Evolutionary conservation across 2,797 vertebrate species (phyloP), one percentile per base, ranked within the genome.

Genomic region (Denticeps clupeoides): DNA sequence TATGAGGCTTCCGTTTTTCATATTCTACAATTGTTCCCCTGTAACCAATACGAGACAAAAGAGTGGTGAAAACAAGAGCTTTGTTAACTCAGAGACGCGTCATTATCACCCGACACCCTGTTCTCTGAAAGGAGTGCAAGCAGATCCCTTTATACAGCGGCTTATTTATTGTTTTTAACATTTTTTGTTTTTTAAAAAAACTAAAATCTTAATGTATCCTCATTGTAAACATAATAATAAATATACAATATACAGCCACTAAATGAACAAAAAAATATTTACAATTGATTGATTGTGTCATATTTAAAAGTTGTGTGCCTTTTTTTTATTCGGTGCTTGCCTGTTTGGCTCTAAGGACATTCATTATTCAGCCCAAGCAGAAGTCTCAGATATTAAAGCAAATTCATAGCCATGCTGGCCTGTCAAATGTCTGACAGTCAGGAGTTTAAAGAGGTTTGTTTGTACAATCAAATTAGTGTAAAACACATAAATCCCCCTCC

Each of bases 1-100:
- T 19, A 18, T 53, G 22, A 60, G 53, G 64, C 65, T 74, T 80
- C 77, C 65, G 56, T 70, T 65, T 72, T 65, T 68, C 65, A 52
- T 63, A 64, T 70, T 70, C 51, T 4, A 4, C 63, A 52, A 75
- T 78, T 80, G 75, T 81, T 67, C 63, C 52, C 9, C 44, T 74
- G 75, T 76, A 81, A 78, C 70, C 67, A 70, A 79, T 79, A 80
- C 74, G 65, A 78, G 65, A 78, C 78, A 74, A 82, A 80, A 78
- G 70, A 47, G 48, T 6, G 21, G 7, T 35, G 52, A 78, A 72
- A 80, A 78, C 63, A 60, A 56, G 33, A 69, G 59, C 40, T 54
- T 71, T 67, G 63, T 72, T 67, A 70, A 71, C 63, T 68, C 58
- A 45, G n/a, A n/a, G n/a, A n/a, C n/a, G n/a, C n/a, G n/a, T n/a